phyloP scores from a whole-genome alignment of 1,140 invertebrate genomes.

The Leptonema lineaticorne region DNA sequence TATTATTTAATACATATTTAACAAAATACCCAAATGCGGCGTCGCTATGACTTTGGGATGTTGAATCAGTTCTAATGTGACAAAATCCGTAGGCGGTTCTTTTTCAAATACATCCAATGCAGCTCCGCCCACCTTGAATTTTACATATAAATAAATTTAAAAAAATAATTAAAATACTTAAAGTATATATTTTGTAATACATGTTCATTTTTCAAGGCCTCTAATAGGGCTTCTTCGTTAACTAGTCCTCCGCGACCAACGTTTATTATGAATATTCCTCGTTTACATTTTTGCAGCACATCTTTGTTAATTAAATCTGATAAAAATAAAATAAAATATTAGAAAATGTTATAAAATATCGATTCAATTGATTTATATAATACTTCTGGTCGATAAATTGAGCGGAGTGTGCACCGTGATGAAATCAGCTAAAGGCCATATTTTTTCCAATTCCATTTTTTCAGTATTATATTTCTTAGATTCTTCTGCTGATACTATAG shows the following conservation, averaged over 20 bases:
- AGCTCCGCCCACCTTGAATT: constrained; percentile 78
- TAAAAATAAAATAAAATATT: constrained; percentile 43
- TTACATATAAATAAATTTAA: not conserved
- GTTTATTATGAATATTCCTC: constrained; percentile 89
- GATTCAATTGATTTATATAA: not conserved
- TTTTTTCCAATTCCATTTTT: constrained; percentile 76
- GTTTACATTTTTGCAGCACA: constrained; percentile 80
- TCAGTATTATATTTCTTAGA: constrained; percentile 75
- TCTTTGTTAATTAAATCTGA: constrained; percentile 87
- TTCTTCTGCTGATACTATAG: constrained; percentile 76
- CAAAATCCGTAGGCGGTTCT: constrained; percentile 74
- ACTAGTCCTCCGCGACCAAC: constrained; percentile 94
- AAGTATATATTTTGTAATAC: constrained; percentile 42
- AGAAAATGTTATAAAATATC: too few relatives aligned
- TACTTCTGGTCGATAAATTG: constrained; percentile 88
- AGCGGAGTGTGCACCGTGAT: constrained; percentile 97
- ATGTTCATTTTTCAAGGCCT: constrained; percentile 71
- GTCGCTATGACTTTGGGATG: constrained; percentile 88
- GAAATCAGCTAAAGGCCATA: constrained; percentile 93
- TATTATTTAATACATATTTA: too few relatives aligned
- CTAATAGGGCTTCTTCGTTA: constrained; percentile 73
- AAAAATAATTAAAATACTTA: too few relatives aligned
- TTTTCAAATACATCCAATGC: constrained; percentile 91
- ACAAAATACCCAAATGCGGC: constrained; percentile 76
- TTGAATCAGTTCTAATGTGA: constrained; percentile 70